Conservation (phyloP, 2,888 invertebrate genomes). For the Acrocera orbiculus region DNA sequence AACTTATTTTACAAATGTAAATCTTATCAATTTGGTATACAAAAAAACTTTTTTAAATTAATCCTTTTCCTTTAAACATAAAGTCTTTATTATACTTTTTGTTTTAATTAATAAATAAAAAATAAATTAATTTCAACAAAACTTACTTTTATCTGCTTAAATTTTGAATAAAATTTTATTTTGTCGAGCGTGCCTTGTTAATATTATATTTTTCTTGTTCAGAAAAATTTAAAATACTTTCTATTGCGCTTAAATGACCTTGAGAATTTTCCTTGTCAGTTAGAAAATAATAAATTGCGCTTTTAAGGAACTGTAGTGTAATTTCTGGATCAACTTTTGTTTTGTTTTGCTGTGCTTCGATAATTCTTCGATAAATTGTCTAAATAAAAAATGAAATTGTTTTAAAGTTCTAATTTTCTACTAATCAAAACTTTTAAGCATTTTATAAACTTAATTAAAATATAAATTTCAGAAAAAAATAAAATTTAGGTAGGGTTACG, state of each 20-base stretch:
- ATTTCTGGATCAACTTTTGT: constrained; percentile 74
- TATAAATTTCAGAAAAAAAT: too few relatives aligned
- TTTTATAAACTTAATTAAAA: too few relatives aligned
- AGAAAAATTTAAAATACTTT: constrained; percentile 79
- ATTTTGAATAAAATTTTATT: constrained; percentile 18
- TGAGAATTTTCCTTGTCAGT: constrained; percentile 78
- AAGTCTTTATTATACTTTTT: too few relatives aligned
- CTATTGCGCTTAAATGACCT: constrained; percentile 76
- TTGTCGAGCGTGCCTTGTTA: constrained; percentile 43
- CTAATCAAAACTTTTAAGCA: too few relatives aligned
- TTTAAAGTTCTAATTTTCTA: too few relatives aligned
- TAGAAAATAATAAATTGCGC: constrained; percentile 81
- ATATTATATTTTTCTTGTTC: constrained; percentile 64
- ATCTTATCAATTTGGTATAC: too few relatives aligned
- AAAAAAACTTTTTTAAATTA: too few relatives aligned
- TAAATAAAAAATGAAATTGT: constrained; percentile 26
- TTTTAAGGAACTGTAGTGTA: constrained; percentile 79
- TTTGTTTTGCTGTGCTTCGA: constrained; percentile 57
- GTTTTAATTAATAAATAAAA: neutral
- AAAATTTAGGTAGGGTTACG: too few relatives aligned
- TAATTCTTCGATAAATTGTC: constrained; percentile 72
- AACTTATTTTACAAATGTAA: too few relatives aligned
- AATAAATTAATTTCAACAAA: too few relatives aligned
- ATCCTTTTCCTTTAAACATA: too few relatives aligned
- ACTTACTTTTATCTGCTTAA: too few relatives aligned